These are phyloP conservation scores for Ricordea florida DNA, from an alignment of 92 coral and sea anemone genomes.

Conservation along the genomic window DNA sequence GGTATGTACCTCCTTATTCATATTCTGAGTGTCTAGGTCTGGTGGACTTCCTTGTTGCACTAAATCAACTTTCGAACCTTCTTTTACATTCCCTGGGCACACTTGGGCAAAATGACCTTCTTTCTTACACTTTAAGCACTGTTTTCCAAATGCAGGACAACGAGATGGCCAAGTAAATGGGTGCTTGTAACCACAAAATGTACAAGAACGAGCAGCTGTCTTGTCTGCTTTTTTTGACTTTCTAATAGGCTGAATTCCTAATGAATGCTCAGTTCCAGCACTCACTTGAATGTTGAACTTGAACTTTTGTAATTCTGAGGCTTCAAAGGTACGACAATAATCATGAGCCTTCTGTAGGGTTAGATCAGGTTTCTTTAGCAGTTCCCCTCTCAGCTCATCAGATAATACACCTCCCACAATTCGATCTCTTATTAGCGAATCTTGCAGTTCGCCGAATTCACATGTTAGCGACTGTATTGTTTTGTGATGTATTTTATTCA, in stretches of 20 bases:
- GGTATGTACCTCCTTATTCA: slow-evolving; percentile 1
- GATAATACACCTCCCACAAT: slow-evolving; percentile 68
- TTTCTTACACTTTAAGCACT: slow-evolving; percentile 26
- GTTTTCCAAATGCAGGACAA: slow-evolving; percentile 49
- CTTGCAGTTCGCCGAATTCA: no score
- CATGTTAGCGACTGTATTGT: no score
- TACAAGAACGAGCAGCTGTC: slow-evolving; percentile 33
- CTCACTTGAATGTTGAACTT: no score
- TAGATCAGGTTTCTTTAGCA: slow-evolving; percentile 62
- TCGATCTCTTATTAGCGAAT: slow-evolving; percentile 64
- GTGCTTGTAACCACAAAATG: slow-evolving; percentile 69
- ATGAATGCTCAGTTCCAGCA: no score
- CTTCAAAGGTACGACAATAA: slow-evolving; percentile 64
- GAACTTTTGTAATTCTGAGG: slow-evolving; percentile 47
- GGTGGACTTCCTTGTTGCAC: slow-evolving; percentile 1
- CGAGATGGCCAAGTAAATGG: slow-evolving; percentile 54
- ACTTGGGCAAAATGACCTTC: no score
- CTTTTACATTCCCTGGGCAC: no score
- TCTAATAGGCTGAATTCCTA: no score
- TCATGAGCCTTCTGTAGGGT: slow-evolving; percentile 62
- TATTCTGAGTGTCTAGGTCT: background rate
- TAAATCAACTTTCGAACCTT: slow-evolving; percentile 9
- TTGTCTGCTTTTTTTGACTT: no score
- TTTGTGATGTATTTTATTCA: no score
- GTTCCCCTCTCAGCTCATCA: slow-evolving; percentile 54